phyloP scores from a whole-genome alignment of 2,888 invertebrate genomes.

The Deroplatys truncata region DNA sequence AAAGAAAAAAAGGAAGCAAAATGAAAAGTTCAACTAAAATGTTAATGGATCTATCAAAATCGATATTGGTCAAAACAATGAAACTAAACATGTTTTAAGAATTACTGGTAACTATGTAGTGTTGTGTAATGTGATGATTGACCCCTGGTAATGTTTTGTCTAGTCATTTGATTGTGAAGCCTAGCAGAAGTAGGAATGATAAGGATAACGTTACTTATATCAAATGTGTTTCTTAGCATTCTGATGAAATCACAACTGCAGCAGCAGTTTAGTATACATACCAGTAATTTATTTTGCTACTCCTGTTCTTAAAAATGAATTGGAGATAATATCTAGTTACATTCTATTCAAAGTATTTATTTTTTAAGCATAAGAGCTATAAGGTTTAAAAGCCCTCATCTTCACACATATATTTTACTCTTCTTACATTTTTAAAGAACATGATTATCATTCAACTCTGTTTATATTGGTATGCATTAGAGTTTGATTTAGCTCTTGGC shows the following conservation, averaged over 20 bases:
- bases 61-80: neutral
- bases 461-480: too few relatives aligned
- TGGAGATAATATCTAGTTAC: neutral
- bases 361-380: too few relatives aligned
- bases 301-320: neutral
- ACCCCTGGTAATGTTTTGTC: neutral
- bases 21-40: neutral
- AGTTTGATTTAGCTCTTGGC: too few relatives aligned
- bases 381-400: too few relatives aligned
- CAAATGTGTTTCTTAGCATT: neutral
- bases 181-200: neutral
- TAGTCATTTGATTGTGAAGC: neutral
- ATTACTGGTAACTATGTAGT: neutral
- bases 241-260: neutral
- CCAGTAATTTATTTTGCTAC: neutral
- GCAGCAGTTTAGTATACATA: neutral
- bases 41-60: neutral
- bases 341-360: too few relatives aligned
- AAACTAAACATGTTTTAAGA: neutral
- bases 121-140: neutral
- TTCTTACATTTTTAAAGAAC: too few relatives aligned
- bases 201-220: neutral
- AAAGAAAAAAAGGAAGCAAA: neutral
- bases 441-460: too few relatives aligned
- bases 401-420: too few relatives aligned